These are phyloP conservation scores for Callimorpha dominula DNA, from an alignment of 2,888 invertebrate species.

Conservation along the genomic window DNA sequence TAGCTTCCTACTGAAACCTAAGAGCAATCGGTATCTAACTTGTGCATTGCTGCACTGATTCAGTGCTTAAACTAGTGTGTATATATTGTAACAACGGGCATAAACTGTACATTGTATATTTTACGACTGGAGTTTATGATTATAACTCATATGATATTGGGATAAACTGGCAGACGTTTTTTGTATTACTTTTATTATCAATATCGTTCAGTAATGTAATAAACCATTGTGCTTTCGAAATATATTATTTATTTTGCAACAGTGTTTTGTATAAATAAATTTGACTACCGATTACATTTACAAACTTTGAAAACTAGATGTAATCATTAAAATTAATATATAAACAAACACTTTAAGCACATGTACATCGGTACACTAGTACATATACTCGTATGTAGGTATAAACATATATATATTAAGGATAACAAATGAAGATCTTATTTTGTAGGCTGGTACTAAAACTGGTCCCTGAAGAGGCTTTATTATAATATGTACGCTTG, in stretches of 20 bases:
- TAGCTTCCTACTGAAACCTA: slow-evolving; percentile 10
- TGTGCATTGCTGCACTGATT: slow-evolving; percentile 36
- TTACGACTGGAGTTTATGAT: slow-evolving; percentile 2
- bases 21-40: slow-evolving; percentile 33
- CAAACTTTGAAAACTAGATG: background rate
- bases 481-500: no score
- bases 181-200: no score
- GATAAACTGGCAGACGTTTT: background rate
- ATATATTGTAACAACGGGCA: slow-evolving; percentile 23
- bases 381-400: background rate
- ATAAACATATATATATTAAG: background rate
- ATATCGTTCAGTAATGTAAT: no score
- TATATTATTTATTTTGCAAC: no score
- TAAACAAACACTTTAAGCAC: no score
- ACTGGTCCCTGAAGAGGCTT: background rate
- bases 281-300: background rate
- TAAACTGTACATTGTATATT: background rate
- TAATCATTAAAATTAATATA: no score
- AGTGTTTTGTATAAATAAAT: background rate
- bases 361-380: no score
- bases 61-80: slow-evolving; percentile 13
- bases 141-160: background rate
- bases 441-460: background rate
- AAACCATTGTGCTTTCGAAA: no score
- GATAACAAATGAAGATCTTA: background rate